These are phyloP conservation scores for Bombus ignitus DNA, from an alignment of 1,140 invertebrate genomes.

Conservation along the genomic window DNA sequence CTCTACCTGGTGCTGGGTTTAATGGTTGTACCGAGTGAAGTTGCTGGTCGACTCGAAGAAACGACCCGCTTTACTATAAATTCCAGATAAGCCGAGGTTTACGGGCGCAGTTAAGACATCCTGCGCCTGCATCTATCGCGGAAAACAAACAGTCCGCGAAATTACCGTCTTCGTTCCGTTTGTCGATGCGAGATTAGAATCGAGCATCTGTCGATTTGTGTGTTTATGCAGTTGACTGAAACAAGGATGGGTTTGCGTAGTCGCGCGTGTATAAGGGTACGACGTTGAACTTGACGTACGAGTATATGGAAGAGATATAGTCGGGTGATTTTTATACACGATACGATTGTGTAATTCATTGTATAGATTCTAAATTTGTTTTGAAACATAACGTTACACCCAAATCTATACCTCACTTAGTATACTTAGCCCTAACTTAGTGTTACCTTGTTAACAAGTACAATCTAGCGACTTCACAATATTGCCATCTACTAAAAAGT, in stretches of 20 bases:
- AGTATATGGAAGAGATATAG: too few species aligned
- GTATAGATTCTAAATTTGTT: background rate
- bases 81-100: slow-evolving; percentile 74
- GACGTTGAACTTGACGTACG: too few species aligned
- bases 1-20: slow-evolving; percentile 53
- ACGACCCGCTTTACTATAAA: slow-evolving; percentile 72
- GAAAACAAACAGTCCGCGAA: slow-evolving; percentile 59
- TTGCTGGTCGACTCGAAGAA: slow-evolving; percentile 65
- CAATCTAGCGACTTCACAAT: too few species aligned
- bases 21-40: slow-evolving; percentile 63
- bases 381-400: too few species aligned
- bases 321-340: too few species aligned
- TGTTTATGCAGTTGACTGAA: background rate
- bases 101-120: slow-evolving; percentile 64
- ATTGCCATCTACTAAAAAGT: background rate
- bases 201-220: background rate
- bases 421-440: too few species aligned
- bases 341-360: background rate
- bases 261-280: too few species aligned
- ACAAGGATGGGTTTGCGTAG: background rate
- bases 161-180: slow-evolving; percentile 59
- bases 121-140: background rate
- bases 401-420: too few species aligned
- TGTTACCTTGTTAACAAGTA: too few species aligned
- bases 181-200: slow-evolving; percentile 54